Evolutionary conservation across 2,113 vertebrate genomes (phyloP).

Genomic region (Helogale parvula): DNA sequence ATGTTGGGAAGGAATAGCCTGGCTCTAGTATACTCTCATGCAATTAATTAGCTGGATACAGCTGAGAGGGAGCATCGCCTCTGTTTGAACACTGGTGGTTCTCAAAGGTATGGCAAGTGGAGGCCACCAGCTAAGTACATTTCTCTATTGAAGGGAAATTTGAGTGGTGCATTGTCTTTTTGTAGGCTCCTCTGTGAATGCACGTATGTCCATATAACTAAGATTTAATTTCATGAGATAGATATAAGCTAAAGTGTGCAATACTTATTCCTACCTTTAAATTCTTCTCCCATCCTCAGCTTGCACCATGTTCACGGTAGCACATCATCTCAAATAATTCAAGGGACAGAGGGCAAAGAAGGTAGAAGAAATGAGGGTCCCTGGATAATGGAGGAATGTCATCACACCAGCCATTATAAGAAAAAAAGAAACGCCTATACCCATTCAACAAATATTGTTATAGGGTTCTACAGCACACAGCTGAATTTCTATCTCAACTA

Average conservation of each 20-base stretch:
- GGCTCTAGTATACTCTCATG: not conserved
- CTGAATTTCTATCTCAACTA: not conserved
- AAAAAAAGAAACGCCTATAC: not conserved
- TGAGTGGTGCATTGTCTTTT: not conserved
- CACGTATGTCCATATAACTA: not conserved
- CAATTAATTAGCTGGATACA: not conserved
- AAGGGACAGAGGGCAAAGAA: not conserved
- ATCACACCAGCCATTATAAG: not conserved
- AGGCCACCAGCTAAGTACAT: not conserved
- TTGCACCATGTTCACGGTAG: not conserved
- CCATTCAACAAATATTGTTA: not conserved
- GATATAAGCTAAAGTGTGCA: not conserved
- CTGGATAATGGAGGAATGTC: not conserved
- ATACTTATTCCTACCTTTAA: not conserved
- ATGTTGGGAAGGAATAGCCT: not conserved
- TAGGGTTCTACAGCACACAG: not conserved
- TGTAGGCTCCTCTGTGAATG: not conserved
- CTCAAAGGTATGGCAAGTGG: not conserved
- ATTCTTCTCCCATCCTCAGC: not conserved
- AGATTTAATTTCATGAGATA: not conserved
- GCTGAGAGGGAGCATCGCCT: not conserved
- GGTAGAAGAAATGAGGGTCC: accelerated
- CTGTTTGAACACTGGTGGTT: not conserved
- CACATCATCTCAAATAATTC: not conserved
- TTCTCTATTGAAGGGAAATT: not conserved